Evolutionary conservation across 2,888 invertebrate species (phyloP).

Genomic region (Diaperis boleti): DNA sequence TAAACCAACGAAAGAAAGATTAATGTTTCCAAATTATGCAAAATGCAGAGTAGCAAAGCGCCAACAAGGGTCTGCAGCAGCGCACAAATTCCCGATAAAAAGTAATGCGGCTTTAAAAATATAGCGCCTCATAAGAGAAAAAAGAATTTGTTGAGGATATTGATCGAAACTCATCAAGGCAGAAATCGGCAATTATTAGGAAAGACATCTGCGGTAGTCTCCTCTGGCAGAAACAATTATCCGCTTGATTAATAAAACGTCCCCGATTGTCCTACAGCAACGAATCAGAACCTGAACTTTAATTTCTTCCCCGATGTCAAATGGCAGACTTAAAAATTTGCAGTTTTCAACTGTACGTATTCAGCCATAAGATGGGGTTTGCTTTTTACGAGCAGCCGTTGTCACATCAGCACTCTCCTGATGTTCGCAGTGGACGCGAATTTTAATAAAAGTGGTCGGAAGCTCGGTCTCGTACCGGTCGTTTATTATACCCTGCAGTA

Average conservation of each 20-base stretch:
- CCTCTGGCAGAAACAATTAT: conserved; percentile 23
- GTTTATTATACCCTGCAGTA: conserved; percentile 45
- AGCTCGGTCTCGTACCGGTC: conserved; percentile 45
- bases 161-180: conserved; percentile 26
- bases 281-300: conserved; percentile 6
- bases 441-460: conserved; percentile 57
- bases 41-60: too few species aligned
- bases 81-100: too few species aligned
- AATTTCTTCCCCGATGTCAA: conserved; percentile 12
- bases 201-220: conserved; percentile 26
- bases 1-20: too few species aligned
- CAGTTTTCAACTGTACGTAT: conserved; percentile 8
- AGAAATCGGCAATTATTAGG: conserved; percentile 22
- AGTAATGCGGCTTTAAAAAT: conserved; percentile 28
- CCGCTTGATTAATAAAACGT: conserved; percentile 15
- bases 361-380: conserved; percentile 39
- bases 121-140: conserved; percentile 8
- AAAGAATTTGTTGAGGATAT: neutral
- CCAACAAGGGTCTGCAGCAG: too few species aligned
- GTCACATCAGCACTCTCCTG: conserved; percentile 56
- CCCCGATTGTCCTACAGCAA: conserved; percentile 14
- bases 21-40: too few species aligned
- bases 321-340: conserved; percentile 18
- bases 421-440: conserved; percentile 52
- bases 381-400: conserved; percentile 56